These are phyloP conservation scores for Mirza zaza DNA, from an alignment of 2,113 vertebrate genomes.

Conservation along the genomic window DNA sequence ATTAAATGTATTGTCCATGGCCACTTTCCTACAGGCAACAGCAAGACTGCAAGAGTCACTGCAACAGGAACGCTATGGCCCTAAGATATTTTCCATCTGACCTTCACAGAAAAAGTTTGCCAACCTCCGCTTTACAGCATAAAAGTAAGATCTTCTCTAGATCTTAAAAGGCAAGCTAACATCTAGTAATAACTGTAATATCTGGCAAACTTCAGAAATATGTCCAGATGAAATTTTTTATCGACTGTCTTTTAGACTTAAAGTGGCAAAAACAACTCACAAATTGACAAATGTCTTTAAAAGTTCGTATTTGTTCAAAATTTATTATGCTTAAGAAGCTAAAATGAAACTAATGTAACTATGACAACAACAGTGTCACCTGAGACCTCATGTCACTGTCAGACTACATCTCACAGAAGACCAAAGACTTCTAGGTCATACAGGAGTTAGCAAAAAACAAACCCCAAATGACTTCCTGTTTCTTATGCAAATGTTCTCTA, in stretches of 20 bases:
- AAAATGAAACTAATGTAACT: background rate
- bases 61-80: accelerated
- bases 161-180: background rate
- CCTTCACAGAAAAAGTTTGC: background rate
- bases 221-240: background rate
- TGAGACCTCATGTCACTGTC: background rate
- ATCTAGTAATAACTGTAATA: background rate
- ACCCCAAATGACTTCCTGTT: background rate
- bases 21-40: no score
- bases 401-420: background rate
- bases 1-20: accelerated
- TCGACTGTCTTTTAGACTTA: background rate
- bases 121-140: background rate
- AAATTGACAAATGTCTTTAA: background rate
- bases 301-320: background rate
- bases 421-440: background rate
- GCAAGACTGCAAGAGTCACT: background rate
- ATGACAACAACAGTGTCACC: no score
- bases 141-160: background rate
- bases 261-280: background rate
- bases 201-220: background rate
- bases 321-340: background rate
- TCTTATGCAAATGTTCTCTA: background rate
- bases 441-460: background rate
- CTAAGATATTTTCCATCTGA: background rate